Percentiles rank a stretch among this genome's conserved stretches.
phyloP scores from a whole-genome alignment of 2,888 invertebrate species.

The Panopea generosa region DNA sequence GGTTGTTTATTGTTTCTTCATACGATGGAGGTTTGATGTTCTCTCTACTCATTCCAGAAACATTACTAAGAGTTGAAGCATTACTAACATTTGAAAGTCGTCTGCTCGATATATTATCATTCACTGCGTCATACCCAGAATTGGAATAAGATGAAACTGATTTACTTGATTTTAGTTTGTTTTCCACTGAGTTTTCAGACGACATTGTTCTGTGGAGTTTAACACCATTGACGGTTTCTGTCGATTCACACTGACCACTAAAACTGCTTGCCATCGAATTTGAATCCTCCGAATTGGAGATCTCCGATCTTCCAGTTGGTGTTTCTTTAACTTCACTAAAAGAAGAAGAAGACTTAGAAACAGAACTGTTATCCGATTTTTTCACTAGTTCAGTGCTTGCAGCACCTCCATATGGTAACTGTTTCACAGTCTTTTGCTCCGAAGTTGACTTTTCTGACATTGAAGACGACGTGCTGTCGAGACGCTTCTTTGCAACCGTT shows the following conservation, averaged over 20 bases:
- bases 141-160: slow-evolving; percentile 27
- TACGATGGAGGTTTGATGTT: slow-evolving; percentile 50
- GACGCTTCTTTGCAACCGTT: slow-evolving; percentile 10
- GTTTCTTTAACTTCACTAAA: slow-evolving; percentile 30
- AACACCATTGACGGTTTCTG: slow-evolving; percentile 38
- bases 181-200: slow-evolving; percentile 41
- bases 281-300: slow-evolving; percentile 37
- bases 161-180: slow-evolving; percentile 28
- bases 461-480: slow-evolving; percentile 28
- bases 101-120: slow-evolving; percentile 4
- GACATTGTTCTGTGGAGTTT: slow-evolving; percentile 38
- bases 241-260: slow-evolving; percentile 49
- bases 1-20: slow-evolving; percentile 50
- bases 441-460: slow-evolving; percentile 31
- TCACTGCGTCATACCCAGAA: neutral
- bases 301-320: slow-evolving; percentile 16
- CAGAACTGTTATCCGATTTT: slow-evolving; percentile 36
- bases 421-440: slow-evolving; percentile 39
- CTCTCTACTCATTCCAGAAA: slow-evolving; percentile 42
- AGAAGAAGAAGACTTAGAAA: slow-evolving; percentile 35
- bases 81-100: slow-evolving; percentile 38
- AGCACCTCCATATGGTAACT: slow-evolving; percentile 30
- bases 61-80: slow-evolving; percentile 32
- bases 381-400: slow-evolving; percentile 40
- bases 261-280: slow-evolving; percentile 51